Evolutionary conservation across 2,113 vertebrate species (phyloP).

Genomic region (Festucalex cinctus): DNA sequence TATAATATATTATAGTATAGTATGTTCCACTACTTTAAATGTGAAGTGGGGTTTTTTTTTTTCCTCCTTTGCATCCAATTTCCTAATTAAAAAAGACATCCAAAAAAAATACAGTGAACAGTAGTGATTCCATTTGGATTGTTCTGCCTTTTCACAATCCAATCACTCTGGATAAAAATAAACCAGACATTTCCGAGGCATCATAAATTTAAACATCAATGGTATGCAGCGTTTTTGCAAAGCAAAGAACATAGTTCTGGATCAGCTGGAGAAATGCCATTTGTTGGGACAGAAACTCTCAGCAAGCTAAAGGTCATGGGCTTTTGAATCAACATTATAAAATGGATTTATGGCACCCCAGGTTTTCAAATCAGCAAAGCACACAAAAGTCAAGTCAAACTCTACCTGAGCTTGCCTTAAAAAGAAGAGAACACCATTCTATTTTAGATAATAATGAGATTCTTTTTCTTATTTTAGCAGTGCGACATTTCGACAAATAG

Average conservation of each 20-base stretch:
- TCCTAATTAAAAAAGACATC: slow-evolving; percentile 1
- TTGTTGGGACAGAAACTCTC: slow-evolving; percentile 47
- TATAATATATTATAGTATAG: neutral
- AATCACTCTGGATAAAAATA: slow-evolving; percentile 29
- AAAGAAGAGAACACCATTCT: neutral
- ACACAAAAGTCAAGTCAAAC: neutral
- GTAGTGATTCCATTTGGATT: slow-evolving; percentile 10
- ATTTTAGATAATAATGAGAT: neutral
- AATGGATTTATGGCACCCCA: slow-evolving; percentile 27
- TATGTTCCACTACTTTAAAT: neutral
- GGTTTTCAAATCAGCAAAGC: slow-evolving; percentile 21
- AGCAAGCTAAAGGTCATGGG: slow-evolving; percentile 53
- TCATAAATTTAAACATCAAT: slow-evolving; percentile 49
- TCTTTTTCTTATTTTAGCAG: neutral
- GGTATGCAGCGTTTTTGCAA: slow-evolving; percentile 17
- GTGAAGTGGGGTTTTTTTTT: neutral
- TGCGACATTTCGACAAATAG: neutral
- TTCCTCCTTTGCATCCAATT: neutral
- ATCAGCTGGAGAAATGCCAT: slow-evolving; percentile 28
- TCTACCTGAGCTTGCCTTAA: neutral
- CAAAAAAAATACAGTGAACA: neutral
- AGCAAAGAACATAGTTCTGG: slow-evolving; percentile 12
- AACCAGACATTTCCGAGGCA: slow-evolving; percentile 44
- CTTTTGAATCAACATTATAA: slow-evolving; percentile 40
- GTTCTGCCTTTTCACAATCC: slow-evolving; percentile 30